Evolutionary conservation across 2,888 invertebrate genomes (phyloP).

Genomic region (Acanthopleura granulata): DNA sequence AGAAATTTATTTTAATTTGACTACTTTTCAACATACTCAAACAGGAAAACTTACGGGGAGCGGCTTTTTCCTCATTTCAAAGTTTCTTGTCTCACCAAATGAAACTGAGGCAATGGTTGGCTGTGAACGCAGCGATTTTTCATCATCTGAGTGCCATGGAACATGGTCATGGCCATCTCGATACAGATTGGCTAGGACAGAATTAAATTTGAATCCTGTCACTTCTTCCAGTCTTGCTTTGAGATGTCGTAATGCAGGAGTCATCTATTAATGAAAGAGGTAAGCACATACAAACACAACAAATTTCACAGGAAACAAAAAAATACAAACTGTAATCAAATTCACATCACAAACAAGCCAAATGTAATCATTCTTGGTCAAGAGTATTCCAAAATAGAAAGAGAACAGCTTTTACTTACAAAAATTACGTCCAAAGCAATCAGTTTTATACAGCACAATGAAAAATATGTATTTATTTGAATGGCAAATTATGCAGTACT

Average conservation of each 20-base stretch:
- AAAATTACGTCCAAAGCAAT: too few species aligned
- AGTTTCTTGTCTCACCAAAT: slow-evolving; percentile 68
- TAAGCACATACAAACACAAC: too few species aligned
- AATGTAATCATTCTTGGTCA: too few species aligned
- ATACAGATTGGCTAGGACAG: slow-evolving; percentile 71
- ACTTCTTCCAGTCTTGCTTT: slow-evolving; percentile 61
- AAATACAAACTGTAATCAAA: too few species aligned
- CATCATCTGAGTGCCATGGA: slow-evolving; percentile 71
- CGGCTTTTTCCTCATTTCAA: slow-evolving; percentile 69
- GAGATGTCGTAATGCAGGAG: slow-evolving; percentile 49
- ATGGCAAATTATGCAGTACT: too few species aligned
- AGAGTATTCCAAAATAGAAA: too few species aligned
- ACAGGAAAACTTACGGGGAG: slow-evolving; percentile 45
- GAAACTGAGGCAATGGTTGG: slow-evolving; percentile 69
- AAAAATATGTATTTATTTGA: too few species aligned
- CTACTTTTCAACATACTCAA: neutral
- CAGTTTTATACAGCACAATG: too few species aligned
- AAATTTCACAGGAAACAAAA: too few species aligned
- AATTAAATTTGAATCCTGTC: slow-evolving; percentile 71
- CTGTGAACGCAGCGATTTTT: slow-evolving; percentile 65
- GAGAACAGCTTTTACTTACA: too few species aligned
- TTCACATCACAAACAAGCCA: too few species aligned
- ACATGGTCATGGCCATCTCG: slow-evolving; percentile 71
- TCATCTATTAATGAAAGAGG: slow-evolving; percentile 62
- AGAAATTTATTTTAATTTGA: neutral